phyloP scores from a whole-genome alignment of 2,888 invertebrate genomes.

The Platypus cylindrus region DNA sequence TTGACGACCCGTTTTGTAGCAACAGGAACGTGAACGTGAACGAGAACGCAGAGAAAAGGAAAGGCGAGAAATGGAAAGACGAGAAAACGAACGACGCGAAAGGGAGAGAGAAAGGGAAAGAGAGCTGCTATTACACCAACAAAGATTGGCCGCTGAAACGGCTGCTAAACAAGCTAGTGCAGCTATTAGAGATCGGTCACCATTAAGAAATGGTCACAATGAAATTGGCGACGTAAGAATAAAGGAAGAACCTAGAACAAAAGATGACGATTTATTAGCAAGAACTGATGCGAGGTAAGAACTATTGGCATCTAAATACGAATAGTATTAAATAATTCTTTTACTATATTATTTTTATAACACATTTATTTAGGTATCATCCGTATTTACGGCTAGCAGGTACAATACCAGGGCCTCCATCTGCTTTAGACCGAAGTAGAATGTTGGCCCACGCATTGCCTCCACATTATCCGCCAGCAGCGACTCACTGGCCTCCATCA shows the following conservation, averaged over 20 bases:
- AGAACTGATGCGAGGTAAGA: constrained; percentile 36
- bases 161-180: constrained; percentile 33
- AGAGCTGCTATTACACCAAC: constrained; percentile 45
- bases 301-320: neutral
- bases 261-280: constrained; percentile 29
- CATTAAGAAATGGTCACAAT: constrained; percentile 54
- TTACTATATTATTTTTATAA: neutral
- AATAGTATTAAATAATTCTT: neutral
- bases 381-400: constrained; percentile 41
- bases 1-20: no score
- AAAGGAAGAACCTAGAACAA: constrained; percentile 50
- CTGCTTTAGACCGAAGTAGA: constrained; percentile 38
- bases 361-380: constrained; percentile 46
- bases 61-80: constrained; percentile 42
- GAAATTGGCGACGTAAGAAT: constrained; percentile 40
- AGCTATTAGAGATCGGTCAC: constrained; percentile 53
- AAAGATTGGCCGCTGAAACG: constrained; percentile 35
- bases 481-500: constrained; percentile 31
- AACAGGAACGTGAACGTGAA: constrained; percentile 33
- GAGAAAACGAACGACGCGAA: constrained; percentile 46
- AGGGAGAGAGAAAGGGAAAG: constrained; percentile 50
- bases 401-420: constrained; percentile 37
- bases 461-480: constrained; percentile 35
- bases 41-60: constrained; percentile 41
- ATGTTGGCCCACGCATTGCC: constrained; percentile 37